Percentiles rank a stretch among this genome's conserved stretches.
Evolutionary conservation across 2,888 invertebrate species (phyloP).

Genomic region (Sepioteuthis lessoniana): DNA sequence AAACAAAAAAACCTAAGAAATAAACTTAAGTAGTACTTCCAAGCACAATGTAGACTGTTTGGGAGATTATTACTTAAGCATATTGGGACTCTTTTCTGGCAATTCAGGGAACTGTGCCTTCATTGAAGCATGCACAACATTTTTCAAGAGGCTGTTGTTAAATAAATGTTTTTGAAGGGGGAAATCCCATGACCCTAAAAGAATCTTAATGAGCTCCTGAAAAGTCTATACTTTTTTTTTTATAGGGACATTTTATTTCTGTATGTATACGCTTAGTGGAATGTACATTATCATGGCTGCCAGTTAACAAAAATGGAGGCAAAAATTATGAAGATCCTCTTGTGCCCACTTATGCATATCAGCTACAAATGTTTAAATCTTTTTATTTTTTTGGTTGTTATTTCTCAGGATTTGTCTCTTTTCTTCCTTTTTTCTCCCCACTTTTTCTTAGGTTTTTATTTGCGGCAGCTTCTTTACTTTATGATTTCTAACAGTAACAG

Average conservation of each 20-base stretch:
- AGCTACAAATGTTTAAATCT: background rate
- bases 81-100: background rate
- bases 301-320: background rate
- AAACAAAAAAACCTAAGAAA: background rate
- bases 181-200: background rate
- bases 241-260: background rate
- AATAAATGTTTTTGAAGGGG: background rate
- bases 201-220: background rate
- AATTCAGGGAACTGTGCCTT: background rate
- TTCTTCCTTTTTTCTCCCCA: background rate
- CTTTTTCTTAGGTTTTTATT: background rate
- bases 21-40: background rate
- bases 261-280: background rate
- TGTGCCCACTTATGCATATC: background rate
- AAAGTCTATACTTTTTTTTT: constrained; percentile 15
- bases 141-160: background rate
- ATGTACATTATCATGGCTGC: background rate
- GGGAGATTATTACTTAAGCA: background rate
- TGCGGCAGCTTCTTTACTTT: background rate
- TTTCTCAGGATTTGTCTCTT: background rate
- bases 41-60: background rate
- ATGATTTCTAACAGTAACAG: background rate
- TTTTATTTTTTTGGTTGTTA: background rate
- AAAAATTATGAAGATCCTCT: background rate
- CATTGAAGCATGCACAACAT: background rate